Percentiles rank a stretch among this genome's conserved stretches.
These are phyloP conservation scores for Tetheella fluctuosa DNA, from an alignment of 2,888 invertebrate species.

Conservation along the genomic window DNA sequence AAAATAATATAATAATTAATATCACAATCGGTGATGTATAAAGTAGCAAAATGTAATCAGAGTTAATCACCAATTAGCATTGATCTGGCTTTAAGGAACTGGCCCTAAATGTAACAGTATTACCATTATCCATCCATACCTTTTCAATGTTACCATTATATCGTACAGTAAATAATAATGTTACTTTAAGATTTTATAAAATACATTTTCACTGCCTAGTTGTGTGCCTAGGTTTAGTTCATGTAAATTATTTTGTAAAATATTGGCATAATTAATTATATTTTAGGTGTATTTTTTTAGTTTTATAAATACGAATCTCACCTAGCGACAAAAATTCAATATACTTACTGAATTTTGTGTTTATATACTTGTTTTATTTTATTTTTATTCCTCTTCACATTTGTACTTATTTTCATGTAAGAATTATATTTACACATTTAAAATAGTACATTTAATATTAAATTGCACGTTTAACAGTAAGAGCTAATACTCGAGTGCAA, in stretches of 20 bases:
- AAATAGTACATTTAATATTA: no score
- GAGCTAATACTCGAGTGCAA: no score
- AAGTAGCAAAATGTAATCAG: not conserved
- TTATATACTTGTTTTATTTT: constrained; percentile 47
- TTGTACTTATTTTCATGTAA: not conserved
- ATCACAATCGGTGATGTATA: not conserved
- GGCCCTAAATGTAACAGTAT: constrained; percentile 30
- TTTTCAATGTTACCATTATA: constrained; percentile 56
- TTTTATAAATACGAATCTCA: constrained; percentile 60
- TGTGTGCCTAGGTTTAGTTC: constrained; percentile 30
- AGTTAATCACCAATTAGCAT: not conserved
- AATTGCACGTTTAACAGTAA: no score
- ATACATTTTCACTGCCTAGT: constrained; percentile 65
- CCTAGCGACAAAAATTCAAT: constrained; percentile 57
- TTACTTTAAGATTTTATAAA: constrained; percentile 26
- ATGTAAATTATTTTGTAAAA: constrained; percentile 76
- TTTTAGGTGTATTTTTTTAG: constrained; percentile 48
- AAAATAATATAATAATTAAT: not conserved
- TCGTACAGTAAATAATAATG: constrained; percentile 23
- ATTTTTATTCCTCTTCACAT: not conserved
- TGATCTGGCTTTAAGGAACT: not conserved
- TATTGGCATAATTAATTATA: constrained; percentile 55
- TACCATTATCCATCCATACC: constrained; percentile 32
- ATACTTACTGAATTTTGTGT: constrained; percentile 51
- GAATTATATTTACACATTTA: not conserved